These are phyloP conservation scores for Eudasyphora cyanicolor DNA, from an alignment of 2,888 invertebrate genomes.

Conservation along the genomic window DNA sequence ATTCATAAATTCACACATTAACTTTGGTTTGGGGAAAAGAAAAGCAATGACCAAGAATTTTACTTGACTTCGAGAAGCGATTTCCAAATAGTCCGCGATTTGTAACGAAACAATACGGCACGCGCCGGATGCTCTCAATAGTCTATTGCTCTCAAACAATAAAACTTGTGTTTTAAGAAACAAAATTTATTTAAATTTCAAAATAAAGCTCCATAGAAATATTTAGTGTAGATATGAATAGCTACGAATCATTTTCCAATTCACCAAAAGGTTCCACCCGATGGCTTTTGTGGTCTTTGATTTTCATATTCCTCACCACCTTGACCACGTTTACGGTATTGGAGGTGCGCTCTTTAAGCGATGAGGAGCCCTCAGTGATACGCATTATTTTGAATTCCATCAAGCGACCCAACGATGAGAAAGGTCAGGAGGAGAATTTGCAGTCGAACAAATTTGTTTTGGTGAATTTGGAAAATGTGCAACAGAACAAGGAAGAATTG, in stretches of 20 bases:
- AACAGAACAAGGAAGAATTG: conserved; percentile 33
- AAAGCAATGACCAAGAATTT: conserved; percentile 40
- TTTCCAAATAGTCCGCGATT: conserved; percentile 56
- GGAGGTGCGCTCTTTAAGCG: conserved; percentile 34
- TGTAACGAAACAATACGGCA: conserved; percentile 59
- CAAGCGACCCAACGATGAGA: background rate
- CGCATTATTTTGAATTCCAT: conserved; percentile 46
- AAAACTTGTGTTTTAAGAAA: background rate
- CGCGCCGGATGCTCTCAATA: conserved; percentile 40
- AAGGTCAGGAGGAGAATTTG: background rate
- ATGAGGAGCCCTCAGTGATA: conserved; percentile 34
- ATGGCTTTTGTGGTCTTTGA: conserved; percentile 7
- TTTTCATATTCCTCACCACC: conserved; percentile 34
- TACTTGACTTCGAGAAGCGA: conserved; percentile 22
- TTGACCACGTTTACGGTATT: conserved; percentile 28
- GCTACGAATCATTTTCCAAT: conserved; percentile 29
- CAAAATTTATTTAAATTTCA: background rate
- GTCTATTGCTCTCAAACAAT: background rate
- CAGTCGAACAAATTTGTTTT: background rate
- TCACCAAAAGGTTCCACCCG: background rate
- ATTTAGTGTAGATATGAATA: conserved; percentile 38
- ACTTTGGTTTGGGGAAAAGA: background rate
- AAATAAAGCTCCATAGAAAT: background rate
- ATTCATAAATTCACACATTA: conserved; percentile 55
- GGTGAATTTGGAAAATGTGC: conserved; percentile 23